Conservation (phyloP, 2,797 vertebrate species). For the Zenarchopterus dispar region DNA sequence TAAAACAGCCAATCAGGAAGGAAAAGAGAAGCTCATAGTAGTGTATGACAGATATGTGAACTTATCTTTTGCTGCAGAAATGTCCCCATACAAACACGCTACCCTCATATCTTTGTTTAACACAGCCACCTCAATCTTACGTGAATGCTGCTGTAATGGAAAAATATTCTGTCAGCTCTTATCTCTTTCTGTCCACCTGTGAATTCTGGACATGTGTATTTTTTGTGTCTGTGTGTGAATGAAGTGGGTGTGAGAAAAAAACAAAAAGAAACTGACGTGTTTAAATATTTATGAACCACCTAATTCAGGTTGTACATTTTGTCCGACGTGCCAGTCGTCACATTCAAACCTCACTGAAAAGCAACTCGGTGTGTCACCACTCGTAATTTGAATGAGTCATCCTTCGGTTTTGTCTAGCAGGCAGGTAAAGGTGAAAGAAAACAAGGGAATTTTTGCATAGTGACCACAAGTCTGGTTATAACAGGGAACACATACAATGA, state of each 20-base stretch:
- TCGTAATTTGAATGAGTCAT: conserved; percentile 6
- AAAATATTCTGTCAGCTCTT: neutral
- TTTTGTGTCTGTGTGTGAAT: neutral
- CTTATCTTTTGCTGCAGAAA: conserved; percentile 28
- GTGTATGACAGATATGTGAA: neutral
- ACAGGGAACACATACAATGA: neutral
- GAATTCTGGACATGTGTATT: conserved; percentile 1
- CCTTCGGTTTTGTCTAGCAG: neutral
- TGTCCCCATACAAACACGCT: neutral
- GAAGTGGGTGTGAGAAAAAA: conserved; percentile 9
- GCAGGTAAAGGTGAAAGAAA: conserved; percentile 33
- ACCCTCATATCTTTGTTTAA: conserved; percentile 16
- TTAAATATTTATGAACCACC: conserved; percentile 1
- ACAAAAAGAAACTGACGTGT: conserved; percentile 28
- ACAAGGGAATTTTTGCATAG: conserved; percentile 12
- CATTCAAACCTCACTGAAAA: neutral
- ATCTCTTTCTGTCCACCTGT: conserved; percentile 7
- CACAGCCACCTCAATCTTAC: neutral
- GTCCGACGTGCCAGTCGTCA: conserved; percentile 6
- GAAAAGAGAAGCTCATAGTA: conserved; percentile 1
- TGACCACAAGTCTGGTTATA: conserved; percentile 35
- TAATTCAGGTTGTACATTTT: too few species aligned
- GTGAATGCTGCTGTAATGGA: conserved; percentile 3
- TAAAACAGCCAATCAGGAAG: conserved; percentile 3
- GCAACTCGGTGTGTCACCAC: conserved; percentile 13